Conservation (phyloP, 2,113 vertebrate species). For the Datnioides undecimradiatus region DNA sequence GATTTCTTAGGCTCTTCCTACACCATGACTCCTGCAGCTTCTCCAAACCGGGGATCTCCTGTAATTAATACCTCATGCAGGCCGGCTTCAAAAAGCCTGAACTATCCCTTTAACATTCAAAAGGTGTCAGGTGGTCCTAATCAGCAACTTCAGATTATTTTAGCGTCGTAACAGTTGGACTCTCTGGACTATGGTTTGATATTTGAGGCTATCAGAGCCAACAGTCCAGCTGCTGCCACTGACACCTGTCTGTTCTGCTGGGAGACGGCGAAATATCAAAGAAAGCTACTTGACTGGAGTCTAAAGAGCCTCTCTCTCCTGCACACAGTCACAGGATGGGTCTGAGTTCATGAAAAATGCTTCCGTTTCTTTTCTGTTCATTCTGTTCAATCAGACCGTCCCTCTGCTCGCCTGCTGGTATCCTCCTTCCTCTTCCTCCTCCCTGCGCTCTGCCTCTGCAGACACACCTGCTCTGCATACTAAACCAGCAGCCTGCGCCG, state of each 20-base stretch:
- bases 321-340: background rate
- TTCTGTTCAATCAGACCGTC: conserved; percentile 23
- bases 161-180: background rate
- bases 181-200: background rate
- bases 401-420: conserved; percentile 13
- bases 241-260: background rate
- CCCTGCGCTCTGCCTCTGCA: conserved; percentile 79
- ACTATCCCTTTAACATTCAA: no score
- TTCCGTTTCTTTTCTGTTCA: conserved; percentile 10
- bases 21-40: no score
- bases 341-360: conserved; percentile 6
- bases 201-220: background rate
- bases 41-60: no score
- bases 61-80: no score
- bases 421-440: conserved; percentile 62
- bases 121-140: background rate
- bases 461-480: conserved; percentile 89
- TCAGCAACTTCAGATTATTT: background rate
- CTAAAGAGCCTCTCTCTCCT: background rate
- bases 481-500: conserved; percentile 81
- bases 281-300: background rate
- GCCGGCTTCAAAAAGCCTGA: no score
- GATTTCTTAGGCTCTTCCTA: no score
- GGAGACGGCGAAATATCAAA: background rate
- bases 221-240: background rate